phyloP scores from a whole-genome alignment of 2,797 vertebrate genomes.

The Emydoidea blandingii region DNA sequence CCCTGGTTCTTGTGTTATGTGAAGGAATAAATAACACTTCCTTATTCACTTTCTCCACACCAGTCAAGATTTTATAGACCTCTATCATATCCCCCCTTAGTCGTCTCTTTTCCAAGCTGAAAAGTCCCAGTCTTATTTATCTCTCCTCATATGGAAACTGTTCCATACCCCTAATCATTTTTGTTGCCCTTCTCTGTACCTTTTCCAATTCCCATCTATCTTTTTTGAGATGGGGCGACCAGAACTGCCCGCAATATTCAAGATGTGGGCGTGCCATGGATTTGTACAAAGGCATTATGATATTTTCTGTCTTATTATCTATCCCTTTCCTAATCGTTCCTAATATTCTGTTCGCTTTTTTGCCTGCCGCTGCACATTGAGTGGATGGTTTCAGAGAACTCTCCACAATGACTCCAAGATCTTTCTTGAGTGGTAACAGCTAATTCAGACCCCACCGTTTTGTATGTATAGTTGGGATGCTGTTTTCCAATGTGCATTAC shows the following conservation, averaged over 20 bases:
- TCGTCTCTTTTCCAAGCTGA: background rate
- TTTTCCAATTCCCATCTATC: background rate
- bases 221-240: background rate
- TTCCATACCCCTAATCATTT: background rate
- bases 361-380: background rate
- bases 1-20: background rate
- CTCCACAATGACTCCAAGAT: too few relatives aligned
- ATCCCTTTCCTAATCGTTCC: background rate
- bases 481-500: too few relatives aligned
- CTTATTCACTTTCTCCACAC: background rate
- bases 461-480: too few relatives aligned
- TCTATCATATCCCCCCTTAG: background rate
- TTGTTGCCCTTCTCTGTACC: background rate
- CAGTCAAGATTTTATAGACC: background rate
- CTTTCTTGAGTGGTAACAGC: too few relatives aligned
- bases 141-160: background rate
- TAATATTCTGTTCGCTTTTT: background rate
- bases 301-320: background rate
- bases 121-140: background rate
- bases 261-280: background rate
- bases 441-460: too few relatives aligned
- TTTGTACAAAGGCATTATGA: background rate
- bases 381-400: background rate
- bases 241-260: background rate
- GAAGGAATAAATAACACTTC: background rate